Evolutionary conservation across 1,140 invertebrate species (phyloP), one percentile per base, ranked within the genome.

Genomic region (Caerostris darwini): DNA sequence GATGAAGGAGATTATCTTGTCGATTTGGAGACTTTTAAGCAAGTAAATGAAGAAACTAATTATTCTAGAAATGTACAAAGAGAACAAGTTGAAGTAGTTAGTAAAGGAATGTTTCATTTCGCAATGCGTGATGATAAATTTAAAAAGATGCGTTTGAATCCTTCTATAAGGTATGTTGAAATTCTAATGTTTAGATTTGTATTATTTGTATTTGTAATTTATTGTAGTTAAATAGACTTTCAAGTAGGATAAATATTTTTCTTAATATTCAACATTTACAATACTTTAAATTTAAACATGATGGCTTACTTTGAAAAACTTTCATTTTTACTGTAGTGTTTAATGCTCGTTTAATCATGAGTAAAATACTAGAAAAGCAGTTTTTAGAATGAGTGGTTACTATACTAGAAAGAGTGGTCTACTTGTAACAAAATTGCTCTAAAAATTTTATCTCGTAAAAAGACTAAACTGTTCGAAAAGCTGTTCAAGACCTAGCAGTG

Each of bases 11-110:
- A 90, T 77, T 90, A 90, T 71, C 10, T 19, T n/a, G 54, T 90
- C 77, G 10, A 90, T 57, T 77, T 90, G 50, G 7, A 71, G 10
- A n/a, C 61, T 3, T 34, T 77, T 19, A 7, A 17, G 3, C 67
- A 90, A 77, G 54, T 90, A 57, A 90, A 90, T 19, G 54, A 71
- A 19, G 64, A 90, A n/a, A 77, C 88, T 57, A 90, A 90, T 57
- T 90, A 57, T 59, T 12, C 3, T 17, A 19, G 67, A 10, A 50
- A 17, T 57, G 54, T 77, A 7, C 7, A 7, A 57, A 56, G 88
- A 77, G 88, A 90, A 56, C 56, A 19, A 77, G 88, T 90, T 90
- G 86, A 88, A 3, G 3, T 57, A 19, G 5, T 10, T 34, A 58
- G 14, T 10, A 19, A 6, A 3, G n/a, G n/a, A 17, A 8, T 57